These are phyloP conservation scores for Noctua comes DNA, from an alignment of 2,888 invertebrate genomes.

Conservation along the genomic window DNA sequence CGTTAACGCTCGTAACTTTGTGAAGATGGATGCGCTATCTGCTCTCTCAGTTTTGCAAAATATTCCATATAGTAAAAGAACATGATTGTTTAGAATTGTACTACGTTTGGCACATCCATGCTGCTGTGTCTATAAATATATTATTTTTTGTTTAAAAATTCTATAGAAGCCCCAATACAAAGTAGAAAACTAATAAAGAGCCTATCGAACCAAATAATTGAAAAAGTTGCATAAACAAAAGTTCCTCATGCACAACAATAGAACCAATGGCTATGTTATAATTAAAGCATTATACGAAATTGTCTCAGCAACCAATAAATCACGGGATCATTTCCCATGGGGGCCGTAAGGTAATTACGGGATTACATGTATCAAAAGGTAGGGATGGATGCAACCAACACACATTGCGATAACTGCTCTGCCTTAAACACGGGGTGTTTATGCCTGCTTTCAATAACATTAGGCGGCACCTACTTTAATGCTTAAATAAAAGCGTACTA, in stretches of 20 bases:
- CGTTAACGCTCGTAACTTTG: no score
- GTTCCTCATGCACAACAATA: constrained; percentile 19
- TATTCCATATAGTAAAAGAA: background rate
- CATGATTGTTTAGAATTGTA: background rate
- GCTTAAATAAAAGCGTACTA: background rate
- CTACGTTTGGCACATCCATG: background rate
- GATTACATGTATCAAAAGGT: constrained; percentile 53
- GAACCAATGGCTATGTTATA: constrained; percentile 26
- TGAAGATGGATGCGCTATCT: no score
- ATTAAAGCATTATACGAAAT: constrained; percentile 50
- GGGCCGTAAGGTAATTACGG: constrained; percentile 58
- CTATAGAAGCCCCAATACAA: background rate
- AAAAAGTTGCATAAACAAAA: background rate
- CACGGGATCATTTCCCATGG: constrained; percentile 55
- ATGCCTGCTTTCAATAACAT: background rate
- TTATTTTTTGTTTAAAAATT: no score
- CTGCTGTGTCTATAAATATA: no score
- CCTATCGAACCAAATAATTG: background rate
- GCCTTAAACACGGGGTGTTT: background rate
- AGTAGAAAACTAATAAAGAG: background rate
- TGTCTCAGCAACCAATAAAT: constrained; percentile 51
- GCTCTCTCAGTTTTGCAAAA: rapidly evolving
- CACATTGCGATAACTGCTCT: constrained; percentile 30
- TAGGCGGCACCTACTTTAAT: background rate
- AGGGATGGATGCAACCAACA: constrained; percentile 41